phyloP scores from a whole-genome alignment of 2,888 invertebrate genomes.

The Oxyteleia sp. region DNA sequence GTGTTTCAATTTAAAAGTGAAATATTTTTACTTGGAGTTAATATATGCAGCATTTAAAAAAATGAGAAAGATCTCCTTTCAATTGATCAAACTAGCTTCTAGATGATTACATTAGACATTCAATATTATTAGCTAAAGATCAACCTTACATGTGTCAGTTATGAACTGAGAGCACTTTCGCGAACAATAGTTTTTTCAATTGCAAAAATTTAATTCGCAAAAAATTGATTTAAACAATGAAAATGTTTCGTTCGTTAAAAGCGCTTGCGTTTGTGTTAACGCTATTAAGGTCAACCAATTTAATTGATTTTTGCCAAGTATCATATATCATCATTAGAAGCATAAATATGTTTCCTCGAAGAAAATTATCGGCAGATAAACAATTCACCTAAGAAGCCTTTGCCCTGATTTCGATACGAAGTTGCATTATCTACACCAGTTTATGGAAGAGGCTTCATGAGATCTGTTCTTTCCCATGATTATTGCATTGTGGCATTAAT shows the following conservation, averaged over 20 bases:
- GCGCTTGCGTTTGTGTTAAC: not conserved
- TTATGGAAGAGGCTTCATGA: conserved; percentile 33
- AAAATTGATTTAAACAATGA: too few relatives aligned
- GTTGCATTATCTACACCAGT: conserved; percentile 28
- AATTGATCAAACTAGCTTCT: conserved; percentile 1
- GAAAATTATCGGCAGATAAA: conserved; percentile 15
- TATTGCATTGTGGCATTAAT: conserved; percentile 45
- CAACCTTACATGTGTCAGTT: conserved; percentile 5
- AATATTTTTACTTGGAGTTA: too few relatives aligned
- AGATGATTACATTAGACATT: conserved; percentile 27
- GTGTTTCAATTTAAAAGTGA: too few relatives aligned
- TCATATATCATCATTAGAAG: conserved; percentile 11
- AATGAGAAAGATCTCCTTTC: too few relatives aligned
- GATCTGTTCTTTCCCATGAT: conserved; percentile 42
- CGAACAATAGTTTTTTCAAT: conserved; percentile 24
- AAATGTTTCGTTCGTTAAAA: too few relatives aligned
- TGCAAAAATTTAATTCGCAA: conserved; percentile 14
- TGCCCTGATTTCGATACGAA: conserved; percentile 45
- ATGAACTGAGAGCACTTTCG: not conserved
- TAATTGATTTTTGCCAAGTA: not conserved
- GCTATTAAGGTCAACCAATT: conserved; percentile 14
- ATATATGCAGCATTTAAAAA: too few relatives aligned
- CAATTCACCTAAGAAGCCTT: conserved; percentile 27
- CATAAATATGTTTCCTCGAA: conserved; percentile 5
- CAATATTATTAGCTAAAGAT: conserved; percentile 11